These are phyloP conservation scores for Lucinisca nassula DNA, from an alignment of 2,888 invertebrate species.

Conservation along the genomic window DNA sequence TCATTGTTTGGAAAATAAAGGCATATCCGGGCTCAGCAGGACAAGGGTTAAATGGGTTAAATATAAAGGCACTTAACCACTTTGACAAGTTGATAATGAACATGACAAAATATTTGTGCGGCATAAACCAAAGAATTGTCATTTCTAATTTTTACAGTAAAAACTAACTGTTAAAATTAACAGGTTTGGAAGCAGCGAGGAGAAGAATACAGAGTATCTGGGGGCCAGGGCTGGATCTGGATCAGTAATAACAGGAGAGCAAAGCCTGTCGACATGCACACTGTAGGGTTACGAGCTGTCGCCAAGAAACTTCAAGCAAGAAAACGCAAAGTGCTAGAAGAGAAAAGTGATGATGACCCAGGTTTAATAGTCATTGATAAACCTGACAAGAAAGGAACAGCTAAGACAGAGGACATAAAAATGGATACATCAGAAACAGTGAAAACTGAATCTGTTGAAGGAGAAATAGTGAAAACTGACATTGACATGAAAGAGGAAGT, in stretches of 20 bases:
- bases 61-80: too few species aligned
- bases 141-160: too few species aligned
- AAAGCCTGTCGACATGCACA: conserved; percentile 89
- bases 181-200: conserved; percentile 97
- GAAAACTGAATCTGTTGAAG: conserved; percentile 49
- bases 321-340: conserved; percentile 64
- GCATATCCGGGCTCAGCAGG: too few species aligned
- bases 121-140: too few species aligned
- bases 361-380: conserved; percentile 6
- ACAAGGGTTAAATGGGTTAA: too few species aligned
- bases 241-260: conserved; percentile 89
- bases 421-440: not conserved
- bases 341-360: conserved; percentile 1
- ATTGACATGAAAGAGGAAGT: conserved; percentile 46
- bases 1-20: too few species aligned
- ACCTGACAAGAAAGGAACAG: not conserved
- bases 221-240: conserved; percentile 96
- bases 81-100: too few species aligned
- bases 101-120: too few species aligned
- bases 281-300: conserved; percentile 90
- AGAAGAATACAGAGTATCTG: conserved; percentile 98
- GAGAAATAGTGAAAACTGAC: conserved; percentile 26
- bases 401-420: not conserved
- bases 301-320: conserved; percentile 80
- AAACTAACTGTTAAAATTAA: too few species aligned